These are phyloP conservation scores for Protobothrops flavoviridis DNA, from an alignment of 2,113 vertebrate genomes.

Conservation along the genomic window DNA sequence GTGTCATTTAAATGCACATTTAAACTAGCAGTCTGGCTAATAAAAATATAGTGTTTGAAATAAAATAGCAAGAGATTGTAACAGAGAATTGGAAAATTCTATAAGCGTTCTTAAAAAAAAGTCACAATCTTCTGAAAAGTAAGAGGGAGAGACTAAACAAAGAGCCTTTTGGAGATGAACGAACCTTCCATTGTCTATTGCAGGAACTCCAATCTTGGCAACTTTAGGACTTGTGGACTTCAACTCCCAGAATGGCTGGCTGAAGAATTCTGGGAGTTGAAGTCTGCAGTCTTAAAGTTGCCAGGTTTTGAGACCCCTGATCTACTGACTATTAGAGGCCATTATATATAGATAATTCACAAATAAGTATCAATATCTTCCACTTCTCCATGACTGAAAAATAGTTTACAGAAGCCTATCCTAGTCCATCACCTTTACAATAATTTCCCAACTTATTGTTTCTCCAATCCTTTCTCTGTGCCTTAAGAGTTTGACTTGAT, in stretches of 20 bases:
- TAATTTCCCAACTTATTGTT: constrained; percentile 49
- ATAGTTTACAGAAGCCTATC: neutral
- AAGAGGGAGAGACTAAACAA: neutral
- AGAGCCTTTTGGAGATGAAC: neutral
- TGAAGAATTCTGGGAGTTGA: neutral
- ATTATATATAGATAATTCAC: neutral
- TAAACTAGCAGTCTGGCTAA: neutral
- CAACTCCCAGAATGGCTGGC: neutral
- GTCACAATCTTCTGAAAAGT: neutral
- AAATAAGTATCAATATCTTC: constrained; percentile 17
- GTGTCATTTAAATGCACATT: neutral
- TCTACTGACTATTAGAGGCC: neutral
- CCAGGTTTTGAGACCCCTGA: neutral
- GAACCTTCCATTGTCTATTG: neutral
- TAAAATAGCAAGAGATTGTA: neutral
- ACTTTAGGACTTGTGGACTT: neutral
- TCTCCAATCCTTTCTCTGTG: constrained; percentile 47
- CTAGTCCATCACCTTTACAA: constrained; percentile 15
- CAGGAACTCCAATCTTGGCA: neutral
- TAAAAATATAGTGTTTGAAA: neutral
- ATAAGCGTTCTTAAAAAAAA: neutral
- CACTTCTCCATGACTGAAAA: constrained; percentile 9
- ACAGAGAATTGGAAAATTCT: neutral
- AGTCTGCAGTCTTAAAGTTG: neutral
- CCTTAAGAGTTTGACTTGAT: constrained; percentile 52